Evolutionary conservation across 2,797 vertebrate species (phyloP).

Genomic region (Gallinago solitaria): DNA sequence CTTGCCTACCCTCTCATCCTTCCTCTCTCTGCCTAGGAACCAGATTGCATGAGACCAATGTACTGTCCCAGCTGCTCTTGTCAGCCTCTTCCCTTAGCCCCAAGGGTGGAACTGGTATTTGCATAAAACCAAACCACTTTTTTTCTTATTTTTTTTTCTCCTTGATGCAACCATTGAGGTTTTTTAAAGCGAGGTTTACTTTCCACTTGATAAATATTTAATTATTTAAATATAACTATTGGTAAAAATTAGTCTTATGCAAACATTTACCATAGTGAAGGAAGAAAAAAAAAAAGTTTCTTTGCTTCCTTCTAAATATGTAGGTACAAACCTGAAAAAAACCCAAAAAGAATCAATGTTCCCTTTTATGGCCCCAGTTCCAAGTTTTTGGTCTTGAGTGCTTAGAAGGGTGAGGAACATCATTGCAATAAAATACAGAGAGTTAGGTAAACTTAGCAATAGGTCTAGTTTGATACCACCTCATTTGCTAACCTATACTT

Average conservation of each 20-base stretch:
- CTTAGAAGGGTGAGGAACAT: not conserved
- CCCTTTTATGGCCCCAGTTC: not conserved
- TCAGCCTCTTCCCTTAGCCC: not conserved
- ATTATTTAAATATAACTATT: not conserved
- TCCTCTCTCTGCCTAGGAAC: not conserved
- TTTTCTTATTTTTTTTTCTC: not conserved
- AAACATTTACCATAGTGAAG: not conserved
- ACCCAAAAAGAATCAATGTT: not conserved
- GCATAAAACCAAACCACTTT: not conserved
- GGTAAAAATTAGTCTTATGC: not conserved
- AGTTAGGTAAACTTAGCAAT: not conserved
- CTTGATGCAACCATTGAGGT: not conserved
- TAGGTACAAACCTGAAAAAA: not conserved
- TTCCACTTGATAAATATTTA: not conserved
- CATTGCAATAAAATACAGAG: not conserved
- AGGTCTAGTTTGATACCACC: not conserved
- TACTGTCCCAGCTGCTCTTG: rapidly evolving
- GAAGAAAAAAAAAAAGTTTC: not conserved
- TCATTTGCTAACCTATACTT: too few relatives aligned
- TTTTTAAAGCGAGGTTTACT: not conserved
- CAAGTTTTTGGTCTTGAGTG: not conserved
- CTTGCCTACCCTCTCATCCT: not conserved
- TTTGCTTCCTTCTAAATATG: not conserved
- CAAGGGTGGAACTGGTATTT: not conserved
- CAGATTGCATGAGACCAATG: not conserved